A percentile compares a stretch with the other conserved stretches of the same genome.
These are phyloP conservation scores for Pagrus major DNA, from an alignment of 2,113 vertebrate species.

Conservation along the genomic window DNA sequence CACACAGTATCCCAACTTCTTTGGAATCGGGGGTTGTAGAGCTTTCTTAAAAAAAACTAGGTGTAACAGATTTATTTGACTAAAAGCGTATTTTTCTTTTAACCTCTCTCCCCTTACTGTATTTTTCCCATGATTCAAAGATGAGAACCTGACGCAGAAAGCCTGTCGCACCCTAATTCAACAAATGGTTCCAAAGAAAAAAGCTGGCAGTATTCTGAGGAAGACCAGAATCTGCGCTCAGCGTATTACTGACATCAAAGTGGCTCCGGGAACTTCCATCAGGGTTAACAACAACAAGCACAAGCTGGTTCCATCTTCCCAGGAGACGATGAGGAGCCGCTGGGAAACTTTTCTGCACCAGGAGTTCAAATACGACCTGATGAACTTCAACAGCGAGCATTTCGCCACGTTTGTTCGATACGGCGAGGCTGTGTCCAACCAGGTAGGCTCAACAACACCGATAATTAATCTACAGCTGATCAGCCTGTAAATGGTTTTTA, in stretches of 20 bases:
- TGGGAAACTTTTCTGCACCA: conserved; percentile 56
- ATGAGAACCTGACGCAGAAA: conserved; percentile 64
- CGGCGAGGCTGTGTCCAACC: conserved; percentile 38
- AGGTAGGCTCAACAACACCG: conserved; percentile 26
- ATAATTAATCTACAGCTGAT: neutral
- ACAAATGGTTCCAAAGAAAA: conserved; percentile 40
- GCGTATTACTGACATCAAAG: conserved; percentile 37
- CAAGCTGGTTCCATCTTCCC: conserved; percentile 28
- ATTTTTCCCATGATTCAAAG: conserved; percentile 24
- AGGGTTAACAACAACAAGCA: conserved; percentile 65
- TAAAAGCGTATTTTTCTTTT: too few species aligned
- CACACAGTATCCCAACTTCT: too few species aligned
- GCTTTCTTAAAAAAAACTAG: too few species aligned
- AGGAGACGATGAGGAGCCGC: conserved; percentile 25
- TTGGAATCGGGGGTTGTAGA: too few species aligned
- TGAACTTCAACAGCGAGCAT: conserved; percentile 68
- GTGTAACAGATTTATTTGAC: too few species aligned
- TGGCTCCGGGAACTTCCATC: conserved; percentile 53
- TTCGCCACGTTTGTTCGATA: conserved; percentile 57
- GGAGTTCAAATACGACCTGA: conserved; percentile 59
- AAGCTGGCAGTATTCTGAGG: conserved; percentile 24
- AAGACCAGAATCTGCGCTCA: conserved; percentile 30
- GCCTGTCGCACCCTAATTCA: conserved; percentile 48
- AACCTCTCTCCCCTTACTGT: too few species aligned
- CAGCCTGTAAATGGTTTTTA: too few species aligned